Conservation (phyloP, 2,888 invertebrate genomes). For the Acleris laterana region DNA sequence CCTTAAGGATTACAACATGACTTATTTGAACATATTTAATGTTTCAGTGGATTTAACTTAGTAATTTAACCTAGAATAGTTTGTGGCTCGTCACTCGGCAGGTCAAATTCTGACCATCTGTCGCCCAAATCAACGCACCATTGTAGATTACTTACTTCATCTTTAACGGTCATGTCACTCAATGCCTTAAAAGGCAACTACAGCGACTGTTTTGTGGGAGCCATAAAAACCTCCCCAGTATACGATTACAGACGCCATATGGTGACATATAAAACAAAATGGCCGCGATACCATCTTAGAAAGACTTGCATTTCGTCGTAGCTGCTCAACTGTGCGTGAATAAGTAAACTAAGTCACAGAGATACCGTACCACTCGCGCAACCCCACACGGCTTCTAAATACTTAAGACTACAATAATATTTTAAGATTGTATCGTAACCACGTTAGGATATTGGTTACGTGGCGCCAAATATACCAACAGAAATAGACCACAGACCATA, state of each 20-base stretch:
- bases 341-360: background rate
- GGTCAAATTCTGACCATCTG: constrained; percentile 51
- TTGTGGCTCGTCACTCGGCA: constrained; percentile 11
- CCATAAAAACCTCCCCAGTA: constrained; percentile 52
- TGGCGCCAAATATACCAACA: too few species aligned
- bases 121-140: constrained; percentile 59
- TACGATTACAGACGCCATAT: constrained; percentile 60
- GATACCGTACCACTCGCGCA: background rate
- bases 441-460: too few species aligned
- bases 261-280: constrained; percentile 48
- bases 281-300: constrained; percentile 26
- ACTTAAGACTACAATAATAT: background rate
- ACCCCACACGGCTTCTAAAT: constrained; percentile 5
- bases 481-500: too few species aligned
- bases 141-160: constrained; percentile 61
- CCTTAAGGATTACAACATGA: too few species aligned
- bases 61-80: constrained; percentile 13
- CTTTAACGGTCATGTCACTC: constrained; percentile 65
- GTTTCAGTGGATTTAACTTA: background rate
- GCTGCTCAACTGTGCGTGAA: constrained; percentile 19
- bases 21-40: background rate
- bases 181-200: constrained; percentile 66
- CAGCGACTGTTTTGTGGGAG: constrained; percentile 53
- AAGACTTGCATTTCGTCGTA: constrained; percentile 23
- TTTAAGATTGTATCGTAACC: background rate